Conservation (phyloP, 2,888 invertebrate species). For the Acronicta alni region DNA sequence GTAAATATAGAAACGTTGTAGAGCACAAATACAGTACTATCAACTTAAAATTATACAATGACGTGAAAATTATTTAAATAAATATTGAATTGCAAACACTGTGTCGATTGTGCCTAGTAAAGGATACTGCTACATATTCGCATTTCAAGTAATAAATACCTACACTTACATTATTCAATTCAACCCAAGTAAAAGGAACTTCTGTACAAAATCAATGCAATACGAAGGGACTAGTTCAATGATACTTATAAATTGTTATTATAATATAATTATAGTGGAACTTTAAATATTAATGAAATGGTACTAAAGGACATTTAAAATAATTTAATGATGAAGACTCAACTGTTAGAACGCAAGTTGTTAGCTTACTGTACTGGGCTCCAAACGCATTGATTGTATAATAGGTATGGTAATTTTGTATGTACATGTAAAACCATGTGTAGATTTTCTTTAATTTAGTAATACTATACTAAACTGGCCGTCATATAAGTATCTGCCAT, state of each 20-base stretch:
- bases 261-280: conserved; percentile 13
- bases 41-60: conserved; percentile 33
- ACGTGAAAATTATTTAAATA: conserved; percentile 16
- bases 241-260: conserved; percentile 19
- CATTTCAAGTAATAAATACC: conserved; percentile 14
- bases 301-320: conserved; percentile 8
- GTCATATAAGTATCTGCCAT: conserved; percentile 91
- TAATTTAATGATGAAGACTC: conserved; percentile 24
- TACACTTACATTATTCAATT: conserved; percentile 22
- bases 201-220: conserved; percentile 35
- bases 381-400: conserved; percentile 68
- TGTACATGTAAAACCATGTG: conserved; percentile 90
- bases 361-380: conserved; percentile 68
- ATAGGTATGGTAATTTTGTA: conserved; percentile 77
- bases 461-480: conserved; percentile 93
- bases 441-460: conserved; percentile 89
- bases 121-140: conserved; percentile 7
- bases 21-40: conserved; percentile 70
- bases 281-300: conserved; percentile 4
- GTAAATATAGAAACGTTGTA: conserved; percentile 69
- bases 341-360: conserved; percentile 33
- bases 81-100: conserved; percentile 13
- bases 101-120: conserved; percentile 12
- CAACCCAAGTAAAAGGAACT: conserved; percentile 49
- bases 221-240: conserved; percentile 47